Conservation (phyloP, 2,888 invertebrate species). For the Reticulitermes lucifugus region DNA sequence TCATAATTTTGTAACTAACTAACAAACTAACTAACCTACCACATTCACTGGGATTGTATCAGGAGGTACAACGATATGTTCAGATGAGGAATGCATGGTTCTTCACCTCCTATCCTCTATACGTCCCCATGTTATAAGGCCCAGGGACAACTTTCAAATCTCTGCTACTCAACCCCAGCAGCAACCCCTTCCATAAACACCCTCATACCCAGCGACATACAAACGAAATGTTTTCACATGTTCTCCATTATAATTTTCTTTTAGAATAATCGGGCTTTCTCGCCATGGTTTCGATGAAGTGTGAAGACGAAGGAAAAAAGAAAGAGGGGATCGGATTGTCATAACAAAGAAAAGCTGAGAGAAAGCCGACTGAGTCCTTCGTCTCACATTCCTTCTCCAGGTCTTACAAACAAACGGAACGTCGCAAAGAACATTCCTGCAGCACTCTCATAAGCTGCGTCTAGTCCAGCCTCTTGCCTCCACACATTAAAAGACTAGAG, state of each 20-base stretch:
- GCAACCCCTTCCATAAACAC: neutral
- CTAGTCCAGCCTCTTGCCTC: neutral
- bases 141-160: neutral
- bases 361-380: neutral
- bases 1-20: too few relatives aligned
- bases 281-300: neutral
- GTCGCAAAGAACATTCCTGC: neutral
- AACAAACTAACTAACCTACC: too few relatives aligned
- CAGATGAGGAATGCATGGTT: too few relatives aligned
- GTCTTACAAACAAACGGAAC: neutral
- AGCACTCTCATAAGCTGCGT: neutral
- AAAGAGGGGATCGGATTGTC: neutral
- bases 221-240: neutral
- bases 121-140: too few relatives aligned
- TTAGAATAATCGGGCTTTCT: neutral
- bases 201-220: neutral
- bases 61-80: too few relatives aligned
- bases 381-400: neutral
- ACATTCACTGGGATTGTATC: too few relatives aligned
- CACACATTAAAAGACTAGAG: neutral
- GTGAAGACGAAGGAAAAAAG: neutral
- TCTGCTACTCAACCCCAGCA: neutral
- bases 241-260: neutral
- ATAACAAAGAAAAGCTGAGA: neutral
- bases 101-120: too few relatives aligned